Percentiles rank a stretch among this genome's conserved stretches.
Evolutionary conservation across 1,140 invertebrate species (phyloP).

Genomic region (Lycorma delicatula): DNA sequence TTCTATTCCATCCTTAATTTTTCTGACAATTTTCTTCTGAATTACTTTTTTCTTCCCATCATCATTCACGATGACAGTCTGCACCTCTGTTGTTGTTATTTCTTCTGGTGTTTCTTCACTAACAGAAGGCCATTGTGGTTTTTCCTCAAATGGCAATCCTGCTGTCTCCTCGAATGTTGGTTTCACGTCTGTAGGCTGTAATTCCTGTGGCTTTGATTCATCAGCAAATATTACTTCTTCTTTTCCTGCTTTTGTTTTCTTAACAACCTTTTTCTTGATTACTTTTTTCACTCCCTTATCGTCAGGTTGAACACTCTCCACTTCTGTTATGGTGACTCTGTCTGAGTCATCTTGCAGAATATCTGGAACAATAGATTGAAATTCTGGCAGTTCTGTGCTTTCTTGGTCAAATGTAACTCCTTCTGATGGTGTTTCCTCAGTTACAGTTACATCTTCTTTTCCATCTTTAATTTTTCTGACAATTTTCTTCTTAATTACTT

Average conservation of each 20-base stretch:
- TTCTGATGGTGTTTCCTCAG: slow-evolving; percentile 19
- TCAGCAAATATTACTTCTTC: slow-evolving; percentile 26
- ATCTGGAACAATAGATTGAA: slow-evolving; percentile 7
- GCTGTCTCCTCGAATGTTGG: neutral
- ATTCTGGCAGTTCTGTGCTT: slow-evolving; percentile 4
- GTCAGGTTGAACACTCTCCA: slow-evolving; percentile 25
- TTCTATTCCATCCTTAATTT: slow-evolving; percentile 21
- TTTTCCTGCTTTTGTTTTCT: slow-evolving; percentile 25
- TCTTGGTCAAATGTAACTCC: slow-evolving; percentile 15
- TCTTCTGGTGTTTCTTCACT: slow-evolving; percentile 29
- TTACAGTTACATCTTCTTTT: slow-evolving; percentile 30
- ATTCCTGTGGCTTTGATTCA: no score
- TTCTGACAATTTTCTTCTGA: slow-evolving; percentile 30
- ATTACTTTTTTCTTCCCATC: slow-evolving; percentile 25
- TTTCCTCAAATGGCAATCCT: slow-evolving; percentile 21
- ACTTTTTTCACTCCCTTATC: slow-evolving; percentile 21
- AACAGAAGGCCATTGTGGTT: slow-evolving; percentile 20
- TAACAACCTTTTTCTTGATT: slow-evolving; percentile 32
- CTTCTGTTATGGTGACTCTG: slow-evolving; percentile 19
- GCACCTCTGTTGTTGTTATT: slow-evolving; percentile 24
- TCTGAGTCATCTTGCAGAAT: slow-evolving; percentile 11
- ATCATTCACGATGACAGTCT: slow-evolving; percentile 13
- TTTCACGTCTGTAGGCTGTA: neutral
- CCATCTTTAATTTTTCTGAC: slow-evolving; percentile 23
- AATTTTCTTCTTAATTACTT: slow-evolving; percentile 31